A percentile compares a stretch with the other conserved stretches of the same genome.
These are phyloP conservation scores for Caenorhabditis sp. DNA, from an alignment of 2,888 invertebrate species.

Conservation along the genomic window DNA sequence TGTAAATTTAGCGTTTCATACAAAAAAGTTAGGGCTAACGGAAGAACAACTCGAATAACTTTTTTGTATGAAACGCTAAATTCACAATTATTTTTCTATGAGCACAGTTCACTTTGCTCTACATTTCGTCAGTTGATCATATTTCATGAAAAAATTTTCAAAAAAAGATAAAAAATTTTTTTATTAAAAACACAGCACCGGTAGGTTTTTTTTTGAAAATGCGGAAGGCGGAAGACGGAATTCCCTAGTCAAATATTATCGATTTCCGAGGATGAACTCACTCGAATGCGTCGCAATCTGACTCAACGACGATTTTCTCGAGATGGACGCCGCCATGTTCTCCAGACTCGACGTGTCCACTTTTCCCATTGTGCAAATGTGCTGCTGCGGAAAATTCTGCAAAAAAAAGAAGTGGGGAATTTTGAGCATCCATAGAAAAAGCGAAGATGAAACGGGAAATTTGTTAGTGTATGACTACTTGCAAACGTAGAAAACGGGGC, in stretches of 20 bases:
- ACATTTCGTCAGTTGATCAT: background rate
- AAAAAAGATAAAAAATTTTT: conserved; percentile 13
- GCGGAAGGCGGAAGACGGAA: background rate
- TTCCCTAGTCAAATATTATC: background rate
- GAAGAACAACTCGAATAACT: no score
- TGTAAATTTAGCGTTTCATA: no score
- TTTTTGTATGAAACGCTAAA: no score
- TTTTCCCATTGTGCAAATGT: conserved; percentile 46
- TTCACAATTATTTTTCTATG: no score
- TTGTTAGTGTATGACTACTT: no score
- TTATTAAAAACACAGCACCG: background rate
- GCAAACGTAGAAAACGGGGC: no score
- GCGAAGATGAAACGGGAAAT: no score
- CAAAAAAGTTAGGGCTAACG: no score
- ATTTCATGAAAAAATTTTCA: background rate
- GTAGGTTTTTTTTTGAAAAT: conserved; percentile 1
- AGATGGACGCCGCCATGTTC: conserved; percentile 49
- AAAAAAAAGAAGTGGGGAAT: no score
- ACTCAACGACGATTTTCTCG: conserved; percentile 48
- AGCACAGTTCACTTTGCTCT: no score
- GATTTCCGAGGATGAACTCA: conserved; percentile 9
- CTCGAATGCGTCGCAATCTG: conserved; percentile 48
- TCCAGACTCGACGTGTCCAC: conserved; percentile 53
- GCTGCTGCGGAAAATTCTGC: background rate
- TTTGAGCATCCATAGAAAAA: no score